Evolutionary conservation across 1,140 invertebrate genomes (phyloP).

Genomic region (Periplaneta americana): DNA sequence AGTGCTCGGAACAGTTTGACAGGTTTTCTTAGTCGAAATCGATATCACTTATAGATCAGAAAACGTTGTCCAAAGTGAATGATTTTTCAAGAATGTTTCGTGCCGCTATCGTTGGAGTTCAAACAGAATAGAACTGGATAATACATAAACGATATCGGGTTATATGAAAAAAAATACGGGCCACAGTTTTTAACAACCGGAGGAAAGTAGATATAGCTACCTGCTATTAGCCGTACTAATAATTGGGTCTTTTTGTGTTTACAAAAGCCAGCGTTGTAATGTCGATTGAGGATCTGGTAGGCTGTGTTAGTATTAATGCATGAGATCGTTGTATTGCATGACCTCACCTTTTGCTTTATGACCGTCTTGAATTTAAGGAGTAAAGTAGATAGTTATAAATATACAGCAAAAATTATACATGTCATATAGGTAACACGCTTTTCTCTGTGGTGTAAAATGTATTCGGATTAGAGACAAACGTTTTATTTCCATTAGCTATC

Average conservation of each 20-base stretch:
- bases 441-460: too few species aligned
- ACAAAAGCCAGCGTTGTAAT: neutral
- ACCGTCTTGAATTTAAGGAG: too few species aligned
- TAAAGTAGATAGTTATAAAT: too few species aligned
- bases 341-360: too few species aligned
- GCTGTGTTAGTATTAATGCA: too few species aligned
- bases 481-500: too few species aligned
- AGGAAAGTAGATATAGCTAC: neutral
- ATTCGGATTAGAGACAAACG: too few species aligned
- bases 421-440: too few species aligned
- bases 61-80: neutral
- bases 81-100: neutral
- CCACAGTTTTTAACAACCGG: neutral
- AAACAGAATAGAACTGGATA: neutral
- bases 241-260: neutral
- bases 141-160: neutral
- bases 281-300: too few species aligned
- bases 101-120: neutral
- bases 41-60: neutral
- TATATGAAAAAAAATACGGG: neutral
- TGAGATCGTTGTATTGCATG: too few species aligned
- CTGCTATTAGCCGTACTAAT: neutral
- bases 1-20: neutral
- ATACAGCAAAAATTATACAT: too few species aligned
- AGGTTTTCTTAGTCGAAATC: neutral